Conservation (phyloP, 2,113 vertebrate species). For the Bothrops jararaca region DNA sequence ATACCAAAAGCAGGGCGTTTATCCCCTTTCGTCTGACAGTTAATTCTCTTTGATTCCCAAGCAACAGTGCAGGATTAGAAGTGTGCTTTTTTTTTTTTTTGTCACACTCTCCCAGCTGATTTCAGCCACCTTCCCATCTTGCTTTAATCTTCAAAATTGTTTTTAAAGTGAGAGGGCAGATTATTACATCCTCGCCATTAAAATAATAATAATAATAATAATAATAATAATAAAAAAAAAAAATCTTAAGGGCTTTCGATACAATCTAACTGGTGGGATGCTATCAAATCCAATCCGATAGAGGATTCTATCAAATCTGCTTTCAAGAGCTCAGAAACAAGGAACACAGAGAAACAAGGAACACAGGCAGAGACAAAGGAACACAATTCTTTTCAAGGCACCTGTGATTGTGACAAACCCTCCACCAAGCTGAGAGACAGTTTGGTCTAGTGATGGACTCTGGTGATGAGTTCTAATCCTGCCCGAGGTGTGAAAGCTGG, state of each 20-base stretch:
- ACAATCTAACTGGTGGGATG: constrained; percentile 44
- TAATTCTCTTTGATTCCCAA: constrained; percentile 52
- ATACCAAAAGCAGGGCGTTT: constrained; percentile 61
- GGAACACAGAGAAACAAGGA: neutral
- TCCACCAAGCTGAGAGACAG: neutral
- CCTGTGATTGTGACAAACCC: constrained; percentile 10
- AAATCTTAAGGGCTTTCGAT: constrained; percentile 35
- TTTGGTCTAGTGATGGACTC: neutral
- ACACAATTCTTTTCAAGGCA: constrained; percentile 28
- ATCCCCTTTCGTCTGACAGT: constrained; percentile 61
- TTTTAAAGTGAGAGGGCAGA: constrained; percentile 54
- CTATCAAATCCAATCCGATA: constrained; percentile 27
- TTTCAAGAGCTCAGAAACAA: constrained; percentile 23
- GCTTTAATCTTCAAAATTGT: constrained; percentile 50
- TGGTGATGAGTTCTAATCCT: neutral
- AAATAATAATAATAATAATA: neutral
- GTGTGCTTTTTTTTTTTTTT: constrained; percentile 55
- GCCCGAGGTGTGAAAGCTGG: too few species aligned
- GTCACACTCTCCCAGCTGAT: constrained; percentile 45
- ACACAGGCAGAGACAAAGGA: neutral
- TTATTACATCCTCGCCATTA: constrained; percentile 44
- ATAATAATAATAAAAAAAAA: neutral
- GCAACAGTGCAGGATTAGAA: constrained; percentile 41
- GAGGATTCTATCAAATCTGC: constrained; percentile 44
- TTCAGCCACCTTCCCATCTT: constrained; percentile 31